Evolutionary conservation across 2,888 invertebrate species (phyloP).

Genomic region (Nomada fabriciana): DNA sequence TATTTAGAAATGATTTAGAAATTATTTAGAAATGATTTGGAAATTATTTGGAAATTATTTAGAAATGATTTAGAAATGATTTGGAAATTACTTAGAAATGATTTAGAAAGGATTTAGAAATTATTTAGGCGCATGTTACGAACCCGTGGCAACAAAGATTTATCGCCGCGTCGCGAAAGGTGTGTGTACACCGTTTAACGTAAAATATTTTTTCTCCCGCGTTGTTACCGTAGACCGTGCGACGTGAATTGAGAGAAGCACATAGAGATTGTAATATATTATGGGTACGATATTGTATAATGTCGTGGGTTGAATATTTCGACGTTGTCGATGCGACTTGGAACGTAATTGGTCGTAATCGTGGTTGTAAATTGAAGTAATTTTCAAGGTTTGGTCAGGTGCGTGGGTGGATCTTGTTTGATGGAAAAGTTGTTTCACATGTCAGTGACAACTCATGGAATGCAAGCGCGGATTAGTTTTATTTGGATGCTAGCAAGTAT

Average conservation of each 20-base stretch:
- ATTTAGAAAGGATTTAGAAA: not conserved
- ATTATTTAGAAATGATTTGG: too few relatives aligned
- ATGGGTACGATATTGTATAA: not conserved
- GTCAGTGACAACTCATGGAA: too few relatives aligned
- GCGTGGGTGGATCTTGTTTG: too few relatives aligned
- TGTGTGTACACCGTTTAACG: not conserved
- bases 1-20: too few relatives aligned
- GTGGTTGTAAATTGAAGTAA: not conserved
- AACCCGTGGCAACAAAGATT: conserved; percentile 3
- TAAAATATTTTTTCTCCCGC: not conserved
- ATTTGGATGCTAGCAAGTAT: too few relatives aligned
- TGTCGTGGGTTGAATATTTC: not conserved
- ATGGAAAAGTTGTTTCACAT: too few relatives aligned
- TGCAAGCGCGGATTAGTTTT: too few relatives aligned
- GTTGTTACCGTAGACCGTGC: not conserved
- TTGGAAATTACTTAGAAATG: too few relatives aligned
- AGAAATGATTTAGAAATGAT: too few relatives aligned
- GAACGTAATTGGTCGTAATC: not conserved
- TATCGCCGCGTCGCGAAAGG: not conserved
- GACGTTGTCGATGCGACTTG: not conserved
- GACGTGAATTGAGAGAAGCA: not conserved
- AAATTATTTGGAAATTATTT: too few relatives aligned
- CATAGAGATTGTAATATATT: not conserved
- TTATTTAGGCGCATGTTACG: conserved; percentile 15
- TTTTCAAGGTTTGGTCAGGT: conserved; percentile 3